These are phyloP conservation scores for Drosophila parvula DNA, from an alignment of 1,140 invertebrate genomes.

Conservation along the genomic window DNA sequence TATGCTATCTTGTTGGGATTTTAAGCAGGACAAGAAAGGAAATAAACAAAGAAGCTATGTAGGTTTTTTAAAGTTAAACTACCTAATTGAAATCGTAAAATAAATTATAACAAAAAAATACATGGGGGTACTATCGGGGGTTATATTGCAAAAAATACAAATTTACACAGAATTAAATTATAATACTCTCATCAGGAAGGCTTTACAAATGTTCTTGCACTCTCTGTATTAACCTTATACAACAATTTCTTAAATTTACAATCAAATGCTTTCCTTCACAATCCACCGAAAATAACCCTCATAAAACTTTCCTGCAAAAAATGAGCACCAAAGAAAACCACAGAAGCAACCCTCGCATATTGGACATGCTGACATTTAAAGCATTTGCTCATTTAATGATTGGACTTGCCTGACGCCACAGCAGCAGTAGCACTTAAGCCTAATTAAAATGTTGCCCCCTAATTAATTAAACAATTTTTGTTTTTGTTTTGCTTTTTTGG, in stretches of 20 bases:
- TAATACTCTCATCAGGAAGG: no score
- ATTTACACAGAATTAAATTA: no score
- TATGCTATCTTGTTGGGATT: constrained; percentile 3
- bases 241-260: neutral
- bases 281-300: neutral
- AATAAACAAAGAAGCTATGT: neutral
- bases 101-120: no score
- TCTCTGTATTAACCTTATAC: no score
- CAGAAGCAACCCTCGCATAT: constrained; percentile 19
- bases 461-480: constrained; percentile 77
- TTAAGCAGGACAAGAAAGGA: no score
- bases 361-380: constrained; percentile 56
- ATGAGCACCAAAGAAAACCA: neutral
- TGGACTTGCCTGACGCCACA: constrained; percentile 29
- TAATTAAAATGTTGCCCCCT: constrained; percentile 75
- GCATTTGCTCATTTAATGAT: constrained; percentile 67
- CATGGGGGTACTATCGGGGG: no score
- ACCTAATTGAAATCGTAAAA: no score
- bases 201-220: no score
- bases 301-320: neutral
- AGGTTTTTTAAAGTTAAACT: no score
- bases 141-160: no score
- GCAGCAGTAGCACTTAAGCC: constrained; percentile 62
- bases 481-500: constrained; percentile 9
- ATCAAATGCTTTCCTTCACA: neutral